These are phyloP conservation scores for Ciona savignyi DNA, from an alignment of 23 tunicate species.

Conservation along the genomic window DNA sequence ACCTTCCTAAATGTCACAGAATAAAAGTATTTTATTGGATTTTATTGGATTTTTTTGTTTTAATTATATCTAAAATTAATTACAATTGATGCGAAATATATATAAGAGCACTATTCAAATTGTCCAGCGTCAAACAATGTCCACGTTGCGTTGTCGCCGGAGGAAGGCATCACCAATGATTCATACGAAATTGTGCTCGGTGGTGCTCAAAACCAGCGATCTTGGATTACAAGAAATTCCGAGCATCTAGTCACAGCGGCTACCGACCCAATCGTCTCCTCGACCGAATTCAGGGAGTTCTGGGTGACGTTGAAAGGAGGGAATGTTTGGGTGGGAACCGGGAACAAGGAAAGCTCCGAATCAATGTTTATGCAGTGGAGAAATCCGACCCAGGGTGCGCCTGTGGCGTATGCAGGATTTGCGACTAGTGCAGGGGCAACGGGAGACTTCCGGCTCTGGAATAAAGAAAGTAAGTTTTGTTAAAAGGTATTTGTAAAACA, in stretches of 20 bases:
- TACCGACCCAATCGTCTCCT: conserved; percentile 47
- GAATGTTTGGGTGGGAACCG: conserved; percentile 68
- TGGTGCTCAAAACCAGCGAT: conserved; percentile 38
- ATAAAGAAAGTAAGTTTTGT: conserved; percentile 41
- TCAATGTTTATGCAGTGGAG: conserved; percentile 62
- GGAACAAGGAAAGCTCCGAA: conserved; percentile 14
- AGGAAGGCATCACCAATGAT: conserved; percentile 18
- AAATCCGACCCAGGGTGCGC: conserved; percentile 8
- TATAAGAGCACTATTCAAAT: conserved; percentile 57
- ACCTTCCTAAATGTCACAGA: no score
- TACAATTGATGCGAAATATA: conserved; percentile 44
- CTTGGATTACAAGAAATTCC: conserved; percentile 70
- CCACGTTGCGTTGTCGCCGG: conserved; percentile 39
- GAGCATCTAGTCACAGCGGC: conserved; percentile 39
- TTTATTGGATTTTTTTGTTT: no score
- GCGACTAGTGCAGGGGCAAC: conserved; percentile 62
- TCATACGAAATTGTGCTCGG: conserved; percentile 80
- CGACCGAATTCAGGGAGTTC: conserved; percentile 55
- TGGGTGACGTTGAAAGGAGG: conserved; percentile 84
- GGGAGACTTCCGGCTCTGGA: conserved; percentile 84
- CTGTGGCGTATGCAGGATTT: conserved; percentile 46
- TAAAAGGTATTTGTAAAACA: no score
- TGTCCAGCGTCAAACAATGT: conserved; percentile 44
- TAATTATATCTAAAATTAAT: no score
- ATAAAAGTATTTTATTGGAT: no score